These are phyloP conservation scores for Lepidotrigona ventralis DNA, from an alignment of 1,140 invertebrate genomes.

Conservation along the genomic window DNA sequence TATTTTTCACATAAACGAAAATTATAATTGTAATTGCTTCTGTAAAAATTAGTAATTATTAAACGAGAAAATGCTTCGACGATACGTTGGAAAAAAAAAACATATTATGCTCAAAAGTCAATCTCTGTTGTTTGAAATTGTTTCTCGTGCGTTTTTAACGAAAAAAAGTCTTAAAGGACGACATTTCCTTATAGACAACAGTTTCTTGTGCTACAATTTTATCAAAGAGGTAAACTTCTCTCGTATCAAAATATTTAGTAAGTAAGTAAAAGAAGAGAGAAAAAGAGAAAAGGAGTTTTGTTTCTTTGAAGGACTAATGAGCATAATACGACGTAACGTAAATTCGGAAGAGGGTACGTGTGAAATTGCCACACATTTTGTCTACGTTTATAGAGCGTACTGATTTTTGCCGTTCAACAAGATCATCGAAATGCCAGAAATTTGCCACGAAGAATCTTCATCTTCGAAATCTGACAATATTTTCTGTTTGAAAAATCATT, in stretches of 20 bases:
- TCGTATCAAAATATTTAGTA: slow-evolving; percentile 25
- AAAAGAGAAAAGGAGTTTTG: background rate
- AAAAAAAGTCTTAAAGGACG: background rate
- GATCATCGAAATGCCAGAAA: slow-evolving; percentile 58
- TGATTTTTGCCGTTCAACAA: slow-evolving; percentile 76
- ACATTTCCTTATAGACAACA: background rate
- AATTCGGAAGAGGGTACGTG: slow-evolving; percentile 70
- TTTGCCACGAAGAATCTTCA: slow-evolving; percentile 64
- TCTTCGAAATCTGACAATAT: slow-evolving; percentile 28
- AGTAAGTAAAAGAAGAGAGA: background rate
- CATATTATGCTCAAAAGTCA: slow-evolving; percentile 67
- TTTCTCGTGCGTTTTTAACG: background rate
- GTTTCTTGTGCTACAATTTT: background rate
- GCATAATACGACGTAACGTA: slow-evolving; percentile 63
- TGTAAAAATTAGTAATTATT: slow-evolving; percentile 59
- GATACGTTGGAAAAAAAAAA: slow-evolving; percentile 64
- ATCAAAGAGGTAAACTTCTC: slow-evolving; percentile 30
- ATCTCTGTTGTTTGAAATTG: slow-evolving; percentile 14
- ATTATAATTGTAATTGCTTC: slow-evolving; percentile 55
- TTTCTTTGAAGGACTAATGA: slow-evolving; percentile 35
- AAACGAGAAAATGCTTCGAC: slow-evolving; percentile 60
- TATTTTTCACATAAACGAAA: slow-evolving; percentile 43
- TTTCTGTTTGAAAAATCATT: slow-evolving; percentile 48
- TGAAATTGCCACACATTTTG: slow-evolving; percentile 63
- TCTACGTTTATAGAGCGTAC: slow-evolving; percentile 67